Evolutionary conservation across 2,797 vertebrate species (phyloP).

Genomic region (Chaunax sp.): DNA sequence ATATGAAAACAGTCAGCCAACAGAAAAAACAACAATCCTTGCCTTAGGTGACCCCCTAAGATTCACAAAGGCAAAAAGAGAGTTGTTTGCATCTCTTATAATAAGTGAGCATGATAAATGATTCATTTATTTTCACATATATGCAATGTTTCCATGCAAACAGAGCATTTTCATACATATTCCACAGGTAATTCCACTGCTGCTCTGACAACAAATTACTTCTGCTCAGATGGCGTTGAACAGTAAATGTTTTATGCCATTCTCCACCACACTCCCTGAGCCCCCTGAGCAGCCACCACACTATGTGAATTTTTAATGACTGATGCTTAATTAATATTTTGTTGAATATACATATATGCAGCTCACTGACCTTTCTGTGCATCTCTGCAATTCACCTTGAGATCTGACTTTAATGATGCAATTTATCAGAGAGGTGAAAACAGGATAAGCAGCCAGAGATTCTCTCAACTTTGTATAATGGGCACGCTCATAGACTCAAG

Average conservation of each 20-base stretch:
- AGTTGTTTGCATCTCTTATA: too few species aligned
- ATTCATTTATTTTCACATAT: slow-evolving; percentile 11
- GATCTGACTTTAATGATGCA: slow-evolving; percentile 64
- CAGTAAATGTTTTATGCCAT: slow-evolving; percentile 70
- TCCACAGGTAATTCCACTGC: slow-evolving; percentile 8
- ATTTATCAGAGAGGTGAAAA: slow-evolving; percentile 70
- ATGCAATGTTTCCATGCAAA: slow-evolving; percentile 17
- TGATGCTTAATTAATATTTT: slow-evolving; percentile 73
- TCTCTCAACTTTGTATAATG: slow-evolving; percentile 22
- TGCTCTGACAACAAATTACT: slow-evolving; percentile 56
- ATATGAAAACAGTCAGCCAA: too few species aligned
- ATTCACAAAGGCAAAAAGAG: too few species aligned
- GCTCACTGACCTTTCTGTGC: slow-evolving; percentile 69
- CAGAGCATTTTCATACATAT: slow-evolving; percentile 19
- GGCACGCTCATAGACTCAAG: neutral
- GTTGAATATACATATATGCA: slow-evolving; percentile 77
- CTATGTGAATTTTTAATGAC: slow-evolving; percentile 72
- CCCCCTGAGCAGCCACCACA: slow-evolving; percentile 58
- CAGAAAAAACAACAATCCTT: too few species aligned
- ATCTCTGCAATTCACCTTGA: slow-evolving; percentile 72
- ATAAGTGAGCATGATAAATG: slow-evolving; percentile 6
- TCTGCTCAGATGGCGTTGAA: slow-evolving; percentile 56
- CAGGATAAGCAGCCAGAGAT: slow-evolving; percentile 41
- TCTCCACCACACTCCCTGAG: slow-evolving; percentile 55
- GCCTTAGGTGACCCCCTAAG: too few species aligned